These are phyloP conservation scores for Drosophila cognata DNA, from an alignment of 2,888 invertebrate genomes.

Conservation along the genomic window DNA sequence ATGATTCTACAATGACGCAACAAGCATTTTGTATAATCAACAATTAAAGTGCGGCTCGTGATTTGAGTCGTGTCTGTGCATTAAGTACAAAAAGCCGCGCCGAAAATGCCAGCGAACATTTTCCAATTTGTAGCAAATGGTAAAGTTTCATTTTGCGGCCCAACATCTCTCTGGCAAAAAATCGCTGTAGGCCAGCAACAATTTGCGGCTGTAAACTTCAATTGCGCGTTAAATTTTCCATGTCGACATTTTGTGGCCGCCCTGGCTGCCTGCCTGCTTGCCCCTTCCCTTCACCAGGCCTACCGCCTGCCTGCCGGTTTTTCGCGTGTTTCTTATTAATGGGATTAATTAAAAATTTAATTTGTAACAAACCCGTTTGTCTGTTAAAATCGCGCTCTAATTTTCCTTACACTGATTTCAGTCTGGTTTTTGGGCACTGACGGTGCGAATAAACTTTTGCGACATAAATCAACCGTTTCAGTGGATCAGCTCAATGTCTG, in stretches of 20 bases:
- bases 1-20: constrained; percentile 43
- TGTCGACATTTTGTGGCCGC: constrained; percentile 58
- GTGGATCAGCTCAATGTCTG: constrained; percentile 14
- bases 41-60: constrained; percentile 67
- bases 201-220: constrained; percentile 75
- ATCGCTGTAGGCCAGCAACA: constrained; percentile 35
- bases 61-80: constrained; percentile 53
- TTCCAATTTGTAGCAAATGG: constrained; percentile 67
- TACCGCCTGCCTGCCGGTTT: constrained; percentile 6
- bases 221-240: constrained; percentile 78
- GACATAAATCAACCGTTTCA: constrained; percentile 42
- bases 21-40: constrained; percentile 65
- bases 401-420: constrained; percentile 23
- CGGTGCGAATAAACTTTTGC: constrained; percentile 26
- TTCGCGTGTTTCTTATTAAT: constrained; percentile 59
- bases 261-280: background rate
- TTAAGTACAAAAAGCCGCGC: constrained; percentile 50
- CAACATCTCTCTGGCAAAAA: constrained; percentile 5
- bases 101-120: constrained; percentile 32
- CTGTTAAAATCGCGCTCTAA: constrained; percentile 36
- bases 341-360: constrained; percentile 79
- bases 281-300: background rate
- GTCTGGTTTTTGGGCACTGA: constrained; percentile 6
- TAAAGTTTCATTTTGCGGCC: constrained; percentile 61
- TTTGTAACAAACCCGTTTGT: constrained; percentile 61